Conservation (phyloP, 2,113 vertebrate species). For the Ploceus nigricollis region DNA sequence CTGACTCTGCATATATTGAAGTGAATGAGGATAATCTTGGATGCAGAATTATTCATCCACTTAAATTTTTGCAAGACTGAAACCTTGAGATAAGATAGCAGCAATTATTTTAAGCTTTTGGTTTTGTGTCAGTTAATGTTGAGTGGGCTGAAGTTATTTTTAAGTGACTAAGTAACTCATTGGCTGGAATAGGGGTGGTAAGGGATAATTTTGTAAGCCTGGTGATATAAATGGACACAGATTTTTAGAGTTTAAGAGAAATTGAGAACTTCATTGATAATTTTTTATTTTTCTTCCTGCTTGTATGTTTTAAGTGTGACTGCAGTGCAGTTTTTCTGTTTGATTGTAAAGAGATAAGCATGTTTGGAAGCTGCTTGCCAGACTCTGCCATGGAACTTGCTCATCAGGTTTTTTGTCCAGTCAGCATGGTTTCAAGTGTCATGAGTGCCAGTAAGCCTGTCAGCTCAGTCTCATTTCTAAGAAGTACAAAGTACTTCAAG, state of each 20-base stretch:
- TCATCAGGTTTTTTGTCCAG: neutral
- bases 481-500: neutral
- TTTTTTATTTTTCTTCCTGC: neutral
- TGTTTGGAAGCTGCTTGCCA: neutral
- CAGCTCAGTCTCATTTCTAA: neutral
- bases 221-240: neutral
- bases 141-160: neutral
- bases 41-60: neutral
- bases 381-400: neutral
- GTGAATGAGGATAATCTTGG: neutral
- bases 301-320: neutral
- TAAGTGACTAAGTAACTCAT: neutral
- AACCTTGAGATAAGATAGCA: neutral
- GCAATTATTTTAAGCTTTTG: neutral
- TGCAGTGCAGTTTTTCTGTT: neutral
- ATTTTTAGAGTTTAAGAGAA: neutral
- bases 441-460: neutral
- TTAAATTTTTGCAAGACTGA: neutral
- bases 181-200: neutral
- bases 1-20: neutral
- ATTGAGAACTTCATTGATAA: neutral
- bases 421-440: neutral
- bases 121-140: neutral
- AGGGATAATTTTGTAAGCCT: neutral
- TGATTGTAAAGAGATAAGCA: neutral